Conservation (phyloP, 2,888 invertebrate species). For the Hedychridium roseum region DNA sequence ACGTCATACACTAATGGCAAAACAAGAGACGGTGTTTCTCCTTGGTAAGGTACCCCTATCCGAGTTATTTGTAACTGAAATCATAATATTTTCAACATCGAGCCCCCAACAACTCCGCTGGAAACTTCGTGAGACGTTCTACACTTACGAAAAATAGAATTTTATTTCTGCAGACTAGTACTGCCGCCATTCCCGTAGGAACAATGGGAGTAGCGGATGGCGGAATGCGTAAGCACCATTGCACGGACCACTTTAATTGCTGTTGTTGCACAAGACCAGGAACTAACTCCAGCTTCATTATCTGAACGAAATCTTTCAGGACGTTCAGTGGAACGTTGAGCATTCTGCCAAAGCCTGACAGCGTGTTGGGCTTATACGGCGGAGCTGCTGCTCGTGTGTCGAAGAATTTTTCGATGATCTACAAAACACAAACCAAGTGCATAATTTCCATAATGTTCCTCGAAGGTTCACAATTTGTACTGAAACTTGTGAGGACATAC, state of each 20-base stretch:
- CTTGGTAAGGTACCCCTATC: constrained; percentile 69
- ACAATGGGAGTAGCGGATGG: constrained; percentile 82
- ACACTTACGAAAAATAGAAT: constrained; percentile 89
- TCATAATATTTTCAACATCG: background rate
- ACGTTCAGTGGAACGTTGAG: constrained; percentile 86
- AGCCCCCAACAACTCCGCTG: constrained; percentile 4
- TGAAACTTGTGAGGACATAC: no score
- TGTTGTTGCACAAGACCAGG: constrained; percentile 69
- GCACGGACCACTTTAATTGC: constrained; percentile 86
- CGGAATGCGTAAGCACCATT: constrained; percentile 92
- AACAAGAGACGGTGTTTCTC: constrained; percentile 78
- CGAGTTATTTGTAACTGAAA: constrained; percentile 79
- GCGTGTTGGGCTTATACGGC: constrained; percentile 89
- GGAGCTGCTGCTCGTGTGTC: constrained; percentile 87
- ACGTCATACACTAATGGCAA: constrained; percentile 92
- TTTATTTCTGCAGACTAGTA: constrained; percentile 85
- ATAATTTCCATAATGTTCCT: background rate
- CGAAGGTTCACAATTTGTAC: constrained; percentile 1
- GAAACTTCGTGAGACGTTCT: background rate
- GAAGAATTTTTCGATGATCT: constrained; percentile 92
- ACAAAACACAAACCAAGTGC: constrained; percentile 28
- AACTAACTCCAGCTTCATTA: constrained; percentile 76
- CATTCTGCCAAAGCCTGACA: constrained; percentile 86
- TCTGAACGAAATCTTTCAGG: constrained; percentile 90
- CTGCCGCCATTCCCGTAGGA: constrained; percentile 89